phyloP scores from a whole-genome alignment of 2,888 invertebrate species.

The Apotomis capreana region DNA sequence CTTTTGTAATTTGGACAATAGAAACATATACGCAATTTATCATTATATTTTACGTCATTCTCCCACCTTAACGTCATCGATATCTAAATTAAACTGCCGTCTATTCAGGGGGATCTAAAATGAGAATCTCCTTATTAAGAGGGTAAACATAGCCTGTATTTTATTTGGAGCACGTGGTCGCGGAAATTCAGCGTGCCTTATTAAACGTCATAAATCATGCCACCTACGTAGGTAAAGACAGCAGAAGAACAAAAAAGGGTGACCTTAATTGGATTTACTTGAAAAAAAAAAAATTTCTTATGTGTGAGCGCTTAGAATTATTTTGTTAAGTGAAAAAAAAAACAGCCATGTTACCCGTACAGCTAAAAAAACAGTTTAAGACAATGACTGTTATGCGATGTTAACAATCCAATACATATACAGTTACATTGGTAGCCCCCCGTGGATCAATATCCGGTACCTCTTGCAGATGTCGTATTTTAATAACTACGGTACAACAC shows the following conservation, averaged over 20 bases:
- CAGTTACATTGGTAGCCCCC: too few relatives aligned
- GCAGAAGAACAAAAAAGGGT: constrained; percentile 3
- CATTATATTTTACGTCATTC: not conserved
- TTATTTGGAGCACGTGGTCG: constrained; percentile 39
- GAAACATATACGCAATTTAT: not conserved
- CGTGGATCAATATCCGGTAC: too few relatives aligned
- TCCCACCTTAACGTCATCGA: not conserved
- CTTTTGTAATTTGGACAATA: not conserved
- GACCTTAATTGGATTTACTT: not conserved
- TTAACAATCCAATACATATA: too few relatives aligned
- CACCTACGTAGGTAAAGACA: constrained; percentile 36
- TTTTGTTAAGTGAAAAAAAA: too few relatives aligned
- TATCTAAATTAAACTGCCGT: constrained; percentile 33
- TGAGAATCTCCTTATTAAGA: constrained; percentile 42
- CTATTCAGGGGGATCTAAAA: constrained; percentile 39
- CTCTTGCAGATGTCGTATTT: too few relatives aligned
- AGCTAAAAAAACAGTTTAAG: too few relatives aligned
- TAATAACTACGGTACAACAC: too few relatives aligned
- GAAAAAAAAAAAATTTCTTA: too few relatives aligned
- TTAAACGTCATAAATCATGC: constrained; percentile 40
- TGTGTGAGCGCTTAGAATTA: too few relatives aligned
- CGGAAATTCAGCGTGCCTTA: constrained; percentile 34
- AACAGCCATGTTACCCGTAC: too few relatives aligned
- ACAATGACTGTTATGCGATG: too few relatives aligned
- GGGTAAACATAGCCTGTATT: constrained; percentile 37